Conservation (phyloP, 2,888 invertebrate genomes). For the Dasysyrphus tricinctus region DNA sequence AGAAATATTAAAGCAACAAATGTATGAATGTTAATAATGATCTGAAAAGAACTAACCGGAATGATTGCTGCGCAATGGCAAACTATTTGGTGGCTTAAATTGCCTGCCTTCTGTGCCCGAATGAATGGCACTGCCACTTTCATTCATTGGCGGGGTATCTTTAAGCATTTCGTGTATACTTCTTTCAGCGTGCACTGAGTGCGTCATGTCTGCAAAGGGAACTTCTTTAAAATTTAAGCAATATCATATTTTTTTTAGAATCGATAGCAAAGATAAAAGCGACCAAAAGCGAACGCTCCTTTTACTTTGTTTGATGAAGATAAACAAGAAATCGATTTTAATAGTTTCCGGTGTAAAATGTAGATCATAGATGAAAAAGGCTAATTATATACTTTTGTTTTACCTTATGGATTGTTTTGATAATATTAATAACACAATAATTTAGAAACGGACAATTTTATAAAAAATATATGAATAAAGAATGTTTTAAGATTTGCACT, state of each 20-base stretch:
- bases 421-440: conserved; percentile 40
- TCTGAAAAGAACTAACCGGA: conserved; percentile 84
- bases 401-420: conserved; percentile 54
- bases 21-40: background rate
- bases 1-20: conserved; percentile 14
- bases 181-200: conserved; percentile 80
- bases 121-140: conserved; percentile 89
- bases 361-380: background rate
- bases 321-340: conserved; percentile 75
- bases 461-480: conserved; percentile 53
- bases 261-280: background rate
- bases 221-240: conserved; percentile 49
- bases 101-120: conserved; percentile 89
- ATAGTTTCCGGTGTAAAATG: conserved; percentile 52
- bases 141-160: conserved; percentile 91
- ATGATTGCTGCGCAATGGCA: conserved; percentile 89
- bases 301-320: conserved; percentile 58
- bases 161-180: conserved; percentile 93
- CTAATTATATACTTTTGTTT: background rate
- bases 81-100: conserved; percentile 87
- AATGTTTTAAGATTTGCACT: conserved; percentile 58
- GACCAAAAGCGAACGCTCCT: conserved; percentile 42
- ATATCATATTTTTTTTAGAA: background rate
- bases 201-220: conserved; percentile 77
- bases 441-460: conserved; percentile 44